A percentile compares a stretch with the other conserved stretches of the same genome.
Conservation (phyloP, 2,888 invertebrate genomes). For the Tromatobia lineatoria region DNA sequence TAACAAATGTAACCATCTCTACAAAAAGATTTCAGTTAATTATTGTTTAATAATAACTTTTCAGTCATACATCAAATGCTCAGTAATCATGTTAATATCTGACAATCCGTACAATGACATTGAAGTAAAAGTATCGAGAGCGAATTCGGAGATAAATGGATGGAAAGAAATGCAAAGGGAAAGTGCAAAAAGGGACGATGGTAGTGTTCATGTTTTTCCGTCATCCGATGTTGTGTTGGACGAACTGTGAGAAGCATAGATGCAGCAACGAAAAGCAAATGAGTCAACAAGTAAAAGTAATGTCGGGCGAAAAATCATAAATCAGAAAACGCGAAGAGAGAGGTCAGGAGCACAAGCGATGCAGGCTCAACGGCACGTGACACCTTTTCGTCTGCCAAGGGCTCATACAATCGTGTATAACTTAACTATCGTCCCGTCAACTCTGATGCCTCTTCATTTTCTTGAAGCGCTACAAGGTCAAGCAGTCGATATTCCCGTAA, state of each 20-base stretch:
- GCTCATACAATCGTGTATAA: constrained; percentile 41
- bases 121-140: neutral
- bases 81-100: no score
- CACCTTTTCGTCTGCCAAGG: constrained; percentile 32
- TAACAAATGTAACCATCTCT: no score
- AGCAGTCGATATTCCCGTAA: constrained; percentile 62
- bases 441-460: constrained; percentile 22
- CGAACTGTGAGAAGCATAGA: constrained; percentile 4
- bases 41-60: no score
- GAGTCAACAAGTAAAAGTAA: constrained; percentile 42
- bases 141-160: neutral
- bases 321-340: constrained; percentile 51
- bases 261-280: constrained; percentile 55
- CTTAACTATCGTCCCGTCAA: constrained; percentile 52
- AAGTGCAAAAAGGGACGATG: neutral
- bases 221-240: constrained; percentile 9
- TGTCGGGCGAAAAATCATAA: constrained; percentile 42
- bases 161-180: neutral
- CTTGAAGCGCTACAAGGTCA: constrained; percentile 47
- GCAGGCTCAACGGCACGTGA: constrained; percentile 46
- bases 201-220: constrained; percentile 8
- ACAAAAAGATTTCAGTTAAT: no score
- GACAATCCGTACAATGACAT: no score
- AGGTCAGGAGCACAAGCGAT: constrained; percentile 29
- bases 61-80: no score